Conservation (phyloP, 2,797 vertebrate species). For the Sciurus carolinensis region DNA sequence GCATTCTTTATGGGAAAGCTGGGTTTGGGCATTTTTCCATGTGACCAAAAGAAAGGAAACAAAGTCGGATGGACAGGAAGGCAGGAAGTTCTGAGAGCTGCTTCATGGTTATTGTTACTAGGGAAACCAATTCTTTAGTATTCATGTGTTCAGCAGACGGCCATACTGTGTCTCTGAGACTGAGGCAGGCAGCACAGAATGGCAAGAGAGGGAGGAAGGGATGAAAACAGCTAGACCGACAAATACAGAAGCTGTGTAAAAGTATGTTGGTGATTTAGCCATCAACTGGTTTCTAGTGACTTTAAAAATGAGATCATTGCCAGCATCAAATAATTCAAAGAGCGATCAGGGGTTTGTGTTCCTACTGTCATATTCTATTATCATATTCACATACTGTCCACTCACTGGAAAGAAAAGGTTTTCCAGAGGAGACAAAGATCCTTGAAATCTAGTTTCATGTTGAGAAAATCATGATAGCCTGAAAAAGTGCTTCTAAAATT, state of each 20-base stretch:
- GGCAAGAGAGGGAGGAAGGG: conserved; percentile 62
- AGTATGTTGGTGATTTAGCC: background rate
- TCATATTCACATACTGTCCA: background rate
- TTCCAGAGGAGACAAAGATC: background rate
- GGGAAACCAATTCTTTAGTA: conserved; percentile 90
- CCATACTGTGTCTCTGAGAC: conserved; percentile 73
- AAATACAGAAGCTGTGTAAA: conserved; percentile 34
- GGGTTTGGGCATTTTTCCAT: conserved; percentile 75
- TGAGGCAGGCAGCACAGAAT: conserved; percentile 73
- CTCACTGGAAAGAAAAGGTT: conserved; percentile 15
- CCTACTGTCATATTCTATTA: background rate
- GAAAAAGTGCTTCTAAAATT: conserved; percentile 13
- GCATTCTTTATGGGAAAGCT: conserved; percentile 63
- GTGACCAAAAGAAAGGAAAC: conserved; percentile 83
- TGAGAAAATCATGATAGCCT: conserved; percentile 10
- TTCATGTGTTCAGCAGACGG: conserved; percentile 87
- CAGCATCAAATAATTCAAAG: background rate
- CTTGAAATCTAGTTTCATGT: conserved; percentile 53
- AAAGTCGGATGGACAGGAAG: conserved; percentile 85
- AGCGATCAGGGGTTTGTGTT: background rate
- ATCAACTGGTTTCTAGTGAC: background rate
- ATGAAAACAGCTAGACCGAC: conserved; percentile 68
- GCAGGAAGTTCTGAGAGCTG: conserved; percentile 85
- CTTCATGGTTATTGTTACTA: conserved; percentile 89
- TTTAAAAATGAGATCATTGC: conserved; percentile 32